Conservation (phyloP, 2,113 vertebrate genomes). For the Saiga tatarica region DNA sequence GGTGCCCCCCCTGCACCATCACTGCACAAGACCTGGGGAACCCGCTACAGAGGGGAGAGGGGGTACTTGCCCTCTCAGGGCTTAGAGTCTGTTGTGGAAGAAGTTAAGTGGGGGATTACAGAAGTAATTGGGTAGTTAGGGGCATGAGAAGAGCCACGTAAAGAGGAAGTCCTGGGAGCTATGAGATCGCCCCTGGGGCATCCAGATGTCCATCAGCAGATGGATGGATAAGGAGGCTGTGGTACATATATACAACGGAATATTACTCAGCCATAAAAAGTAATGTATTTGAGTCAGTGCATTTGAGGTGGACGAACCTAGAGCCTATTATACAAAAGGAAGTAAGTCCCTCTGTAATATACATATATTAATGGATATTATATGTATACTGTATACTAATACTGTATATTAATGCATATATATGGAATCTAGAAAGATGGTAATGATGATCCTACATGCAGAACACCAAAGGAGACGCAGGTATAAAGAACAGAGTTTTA, state of each 20-base stretch:
- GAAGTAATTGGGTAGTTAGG: background rate
- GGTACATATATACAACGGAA: background rate
- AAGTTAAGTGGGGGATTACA: no score
- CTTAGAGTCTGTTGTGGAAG: background rate
- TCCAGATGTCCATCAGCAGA: background rate
- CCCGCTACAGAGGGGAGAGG: fast-evolving
- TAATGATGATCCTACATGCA: background rate
- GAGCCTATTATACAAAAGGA: background rate
- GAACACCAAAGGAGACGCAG: background rate
- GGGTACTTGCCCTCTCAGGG: background rate
- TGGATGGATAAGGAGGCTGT: background rate
- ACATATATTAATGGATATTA: background rate
- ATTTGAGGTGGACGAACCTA: background rate
- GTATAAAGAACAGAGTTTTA: background rate
- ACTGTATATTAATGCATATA: background rate
- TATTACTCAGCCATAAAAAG: background rate
- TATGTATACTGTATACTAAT: background rate
- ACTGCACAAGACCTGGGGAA: background rate
- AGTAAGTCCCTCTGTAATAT: background rate
- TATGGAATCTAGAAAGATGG: background rate
- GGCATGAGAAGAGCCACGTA: no score
- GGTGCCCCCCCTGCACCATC: background rate
- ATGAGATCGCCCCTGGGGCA: no score
- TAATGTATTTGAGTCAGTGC: background rate
- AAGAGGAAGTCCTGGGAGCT: background rate